Percentiles rank a stretch among this genome's conserved stretches.
phyloP scores from a whole-genome alignment of 2,888 invertebrate genomes.

The Epiblema foenella region DNA sequence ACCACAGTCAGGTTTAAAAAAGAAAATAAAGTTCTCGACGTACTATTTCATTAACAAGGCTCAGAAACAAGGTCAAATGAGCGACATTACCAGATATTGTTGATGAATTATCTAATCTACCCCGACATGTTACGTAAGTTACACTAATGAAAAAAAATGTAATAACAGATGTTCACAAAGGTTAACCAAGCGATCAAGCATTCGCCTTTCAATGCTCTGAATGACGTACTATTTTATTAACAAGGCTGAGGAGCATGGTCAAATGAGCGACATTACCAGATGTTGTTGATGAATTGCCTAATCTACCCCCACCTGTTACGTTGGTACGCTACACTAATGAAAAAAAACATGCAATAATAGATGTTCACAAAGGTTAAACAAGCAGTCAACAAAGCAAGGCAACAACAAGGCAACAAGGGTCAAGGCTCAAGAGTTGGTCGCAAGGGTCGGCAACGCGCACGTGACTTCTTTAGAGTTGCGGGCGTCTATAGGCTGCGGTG shows the following conservation, averaged over 20 bases:
- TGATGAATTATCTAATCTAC: conserved; percentile 34
- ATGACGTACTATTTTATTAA: conserved; percentile 27
- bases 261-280: conserved; percentile 26
- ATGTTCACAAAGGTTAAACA: too few relatives aligned
- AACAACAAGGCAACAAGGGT: too few relatives aligned
- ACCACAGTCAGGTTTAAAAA: too few relatives aligned
- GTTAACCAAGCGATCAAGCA: too few relatives aligned
- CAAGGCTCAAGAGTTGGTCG: too few relatives aligned
- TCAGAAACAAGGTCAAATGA: conserved; percentile 23
- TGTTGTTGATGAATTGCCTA: conserved; percentile 37
- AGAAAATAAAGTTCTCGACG: conserved; percentile 7
- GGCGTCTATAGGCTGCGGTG: too few relatives aligned
- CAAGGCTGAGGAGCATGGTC: conserved; percentile 18
- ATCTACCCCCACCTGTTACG: neutral
- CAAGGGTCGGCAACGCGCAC: too few relatives aligned
- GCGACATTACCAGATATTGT: conserved; percentile 33
- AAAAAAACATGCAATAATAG: neutral
- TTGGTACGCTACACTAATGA: neutral
- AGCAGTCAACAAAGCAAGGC: too few relatives aligned
- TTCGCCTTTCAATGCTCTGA: too few relatives aligned
- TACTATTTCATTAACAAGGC: conserved; percentile 15
- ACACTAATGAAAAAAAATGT: neutral
- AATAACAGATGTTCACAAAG: neutral
- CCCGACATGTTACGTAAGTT: neutral
- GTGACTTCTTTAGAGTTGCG: too few relatives aligned